Evolutionary conservation across 2,888 invertebrate genomes (phyloP).

Genomic region (Callyntrura guangdongensis): DNA sequence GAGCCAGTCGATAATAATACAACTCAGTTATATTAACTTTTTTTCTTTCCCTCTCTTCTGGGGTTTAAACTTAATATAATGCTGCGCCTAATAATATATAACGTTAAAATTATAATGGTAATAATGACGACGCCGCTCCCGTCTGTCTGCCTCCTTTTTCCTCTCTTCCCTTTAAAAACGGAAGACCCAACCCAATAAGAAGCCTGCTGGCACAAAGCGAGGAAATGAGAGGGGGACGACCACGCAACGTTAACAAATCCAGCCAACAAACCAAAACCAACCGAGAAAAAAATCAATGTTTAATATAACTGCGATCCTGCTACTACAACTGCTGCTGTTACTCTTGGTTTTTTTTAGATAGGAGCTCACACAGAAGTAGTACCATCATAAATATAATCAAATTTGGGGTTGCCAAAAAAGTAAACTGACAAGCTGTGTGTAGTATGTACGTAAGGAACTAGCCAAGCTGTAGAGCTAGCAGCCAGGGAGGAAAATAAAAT

Average conservation of each 20-base stretch:
- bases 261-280: too few relatives aligned
- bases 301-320: conserved; percentile 52
- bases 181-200: conserved; percentile 15
- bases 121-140: conserved; percentile 24
- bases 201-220: neutral
- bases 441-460: too few relatives aligned
- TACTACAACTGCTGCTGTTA: neutral
- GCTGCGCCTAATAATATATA: conserved; percentile 10
- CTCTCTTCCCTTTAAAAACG: neutral
- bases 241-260: too few relatives aligned
- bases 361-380: neutral
- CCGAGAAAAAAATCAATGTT: conserved; percentile 57
- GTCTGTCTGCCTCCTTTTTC: conserved; percentile 39
- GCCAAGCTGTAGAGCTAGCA: neutral
- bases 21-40: neutral
- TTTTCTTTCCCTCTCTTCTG: neutral
- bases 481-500: neutral
- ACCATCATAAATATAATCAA: conserved; percentile 56
- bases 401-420: conserved; percentile 70
- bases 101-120: neutral
- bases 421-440: conserved; percentile 17
- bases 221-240: neutral
- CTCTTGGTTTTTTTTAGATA: neutral
- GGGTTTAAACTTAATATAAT: conserved; percentile 19
- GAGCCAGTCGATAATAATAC: neutral